Base-by-base conservation (phyloP, 2,113 vertebrate species). In the Mobula birostris region DNA sequence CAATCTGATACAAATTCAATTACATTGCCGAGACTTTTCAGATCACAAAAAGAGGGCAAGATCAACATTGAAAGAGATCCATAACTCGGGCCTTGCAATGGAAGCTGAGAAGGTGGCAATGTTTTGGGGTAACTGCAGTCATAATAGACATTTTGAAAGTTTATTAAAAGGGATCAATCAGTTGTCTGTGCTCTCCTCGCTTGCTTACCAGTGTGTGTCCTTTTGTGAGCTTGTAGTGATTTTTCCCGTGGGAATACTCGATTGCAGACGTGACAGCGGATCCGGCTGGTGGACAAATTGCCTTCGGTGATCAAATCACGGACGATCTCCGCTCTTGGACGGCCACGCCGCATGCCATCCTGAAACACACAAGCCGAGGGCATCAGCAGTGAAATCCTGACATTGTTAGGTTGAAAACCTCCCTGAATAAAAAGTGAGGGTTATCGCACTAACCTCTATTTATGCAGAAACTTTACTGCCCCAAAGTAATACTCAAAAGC, bases 201-300 rank as follows among this genome's bases (percentile, higher is more conserved):
- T 12, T 29, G 19, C 94, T 19, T 29, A 94, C 94, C 94, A 0
- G 94, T 94, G 94, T 94, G 94, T 29, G 94, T 94, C 66, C 94
- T 83, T 70, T 29, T 83, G 72, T 94, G 94, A 24, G 94, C 94
- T 83, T 94, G 94, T 7, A 94, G 70, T 0, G 94, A 94, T 32
- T 94, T 94, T 58, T 94, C 94, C 68, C 94, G 88, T 0, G 94
- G 94, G 72, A 94, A 94, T 11, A 94, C 94, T 1, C 94, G 94
- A 36, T 76, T 94, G 83, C 94, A 94, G 63, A 94, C 61, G 8
- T 77, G 70, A 77, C 94, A 94, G 94, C 94, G 94, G 87, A 94
- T 94, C 11, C 87, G 94, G 27, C 94, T 94, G 9, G 94, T 63
- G 36, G 94, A 94, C 58, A 94, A 7, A 11, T 40, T 94, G 70